Evolutionary conservation across 2,888 invertebrate genomes (phyloP).

Genomic region (Amphipyra berbera): DNA sequence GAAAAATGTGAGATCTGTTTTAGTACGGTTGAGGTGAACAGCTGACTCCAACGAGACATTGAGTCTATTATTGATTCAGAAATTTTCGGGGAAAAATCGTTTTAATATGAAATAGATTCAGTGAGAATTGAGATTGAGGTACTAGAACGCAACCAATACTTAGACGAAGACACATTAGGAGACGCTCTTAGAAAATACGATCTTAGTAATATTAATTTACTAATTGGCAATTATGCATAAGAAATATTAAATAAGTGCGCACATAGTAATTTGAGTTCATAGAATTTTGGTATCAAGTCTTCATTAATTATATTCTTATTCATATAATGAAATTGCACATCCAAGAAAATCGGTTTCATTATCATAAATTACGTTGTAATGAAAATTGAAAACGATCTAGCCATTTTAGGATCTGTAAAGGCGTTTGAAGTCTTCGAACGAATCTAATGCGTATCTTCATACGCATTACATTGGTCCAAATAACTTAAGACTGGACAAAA

Average conservation of each 20-base stretch:
- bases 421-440: neutral
- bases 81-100: slow-evolving; percentile 19
- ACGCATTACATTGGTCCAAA: neutral
- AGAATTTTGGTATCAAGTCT: neutral
- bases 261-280: slow-evolving; percentile 4
- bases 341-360: no score
- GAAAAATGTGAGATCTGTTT: slow-evolving; percentile 50
- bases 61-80: slow-evolving; percentile 39
- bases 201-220: neutral
- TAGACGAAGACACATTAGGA: neutral
- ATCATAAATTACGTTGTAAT: no score
- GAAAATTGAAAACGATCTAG: no score
- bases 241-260: neutral
- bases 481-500: neutral
- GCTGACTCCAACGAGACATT: slow-evolving; percentile 39
- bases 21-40: slow-evolving; percentile 47
- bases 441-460: neutral
- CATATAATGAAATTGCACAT: neutral
- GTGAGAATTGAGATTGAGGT: neutral
- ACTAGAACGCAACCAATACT: neutral
- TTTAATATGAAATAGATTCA: slow-evolving; percentile 27
- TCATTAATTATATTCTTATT: neutral
- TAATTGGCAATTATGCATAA: neutral
- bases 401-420: no score
- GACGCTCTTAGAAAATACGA: slow-evolving; percentile 2